A percentile compares a stretch with the other conserved stretches of the same genome.
Evolutionary conservation across 2,113 vertebrate genomes (phyloP).

Genomic region (Gobius niger): DNA sequence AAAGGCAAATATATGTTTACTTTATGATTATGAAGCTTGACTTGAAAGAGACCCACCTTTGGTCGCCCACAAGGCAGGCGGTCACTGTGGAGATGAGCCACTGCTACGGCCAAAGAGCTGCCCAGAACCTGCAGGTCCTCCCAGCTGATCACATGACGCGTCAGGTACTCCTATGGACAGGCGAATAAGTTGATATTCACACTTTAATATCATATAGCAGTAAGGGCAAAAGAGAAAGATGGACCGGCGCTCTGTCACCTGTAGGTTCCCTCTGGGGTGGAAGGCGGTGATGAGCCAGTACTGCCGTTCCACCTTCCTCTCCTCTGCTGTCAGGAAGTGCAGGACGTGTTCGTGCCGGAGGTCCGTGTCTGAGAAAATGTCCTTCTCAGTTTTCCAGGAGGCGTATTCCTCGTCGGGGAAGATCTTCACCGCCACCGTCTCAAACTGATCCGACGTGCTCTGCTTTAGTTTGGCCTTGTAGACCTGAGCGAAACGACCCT

Average conservation of each 20-base stretch:
- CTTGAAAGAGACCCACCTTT: constrained; percentile 70
- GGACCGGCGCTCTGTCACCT: constrained; percentile 33
- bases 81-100: constrained; percentile 93
- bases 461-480: constrained; percentile 92
- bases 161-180: constrained; percentile 86
- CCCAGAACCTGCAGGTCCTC: constrained; percentile 87
- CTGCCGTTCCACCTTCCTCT: constrained; percentile 86
- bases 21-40: too few relatives aligned
- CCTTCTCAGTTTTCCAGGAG: constrained; percentile 95
- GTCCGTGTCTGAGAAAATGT: constrained; percentile 93
- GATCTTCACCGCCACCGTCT: constrained; percentile 95
- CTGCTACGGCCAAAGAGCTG: constrained; percentile 83
- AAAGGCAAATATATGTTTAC: too few relatives aligned
- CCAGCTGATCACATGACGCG: constrained; percentile 86
- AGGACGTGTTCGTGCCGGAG: constrained; percentile 91
- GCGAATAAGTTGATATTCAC: not conserved
- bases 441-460: constrained; percentile 83
- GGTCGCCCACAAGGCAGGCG: constrained; percentile 86
- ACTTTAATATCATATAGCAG: not conserved
- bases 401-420: constrained; percentile 91
- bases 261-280: constrained; percentile 89
- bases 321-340: constrained; percentile 92
- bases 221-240: not conserved
- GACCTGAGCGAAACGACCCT: constrained; percentile 93
- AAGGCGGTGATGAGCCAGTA: constrained; percentile 96